These are phyloP conservation scores for Dreissena rostriformis DNA, from an alignment of 1,140 invertebrate genomes.

Conservation along the genomic window DNA sequence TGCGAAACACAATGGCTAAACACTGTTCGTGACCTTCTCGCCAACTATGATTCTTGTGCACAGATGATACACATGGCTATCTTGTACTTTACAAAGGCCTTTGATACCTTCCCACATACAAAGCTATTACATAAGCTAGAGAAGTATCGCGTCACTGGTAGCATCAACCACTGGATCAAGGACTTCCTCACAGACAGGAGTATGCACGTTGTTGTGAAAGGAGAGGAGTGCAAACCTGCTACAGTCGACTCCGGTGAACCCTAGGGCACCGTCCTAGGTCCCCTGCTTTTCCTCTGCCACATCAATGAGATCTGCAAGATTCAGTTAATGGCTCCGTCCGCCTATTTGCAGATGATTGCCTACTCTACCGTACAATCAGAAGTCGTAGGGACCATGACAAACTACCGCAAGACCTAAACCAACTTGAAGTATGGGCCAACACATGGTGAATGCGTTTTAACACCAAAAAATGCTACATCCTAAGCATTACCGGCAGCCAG, in stretches of 20 bases:
- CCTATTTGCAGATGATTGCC: slow-evolving; percentile 57
- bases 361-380: too few species aligned
- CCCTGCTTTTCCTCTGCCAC: slow-evolving; percentile 37
- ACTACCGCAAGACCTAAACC: too few species aligned
- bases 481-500: too few species aligned
- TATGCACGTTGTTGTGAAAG: not conserved
- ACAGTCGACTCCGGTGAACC: not conserved
- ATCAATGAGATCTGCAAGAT: slow-evolving; percentile 55
- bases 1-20: slow-evolving; percentile 47
- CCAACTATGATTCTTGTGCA: slow-evolving; percentile 8
- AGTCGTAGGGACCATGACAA: too few species aligned
- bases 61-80: slow-evolving; percentile 43
- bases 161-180: not conserved
- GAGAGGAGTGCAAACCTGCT: not conserved
- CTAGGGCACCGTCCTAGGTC: not conserved
- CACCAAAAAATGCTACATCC: too few species aligned
- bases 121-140: slow-evolving; percentile 33
- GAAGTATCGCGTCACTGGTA: not conserved
- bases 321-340: slow-evolving; percentile 31
- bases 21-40: slow-evolving; percentile 28
- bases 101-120: slow-evolving; percentile 34
- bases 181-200: slow-evolving; percentile 9
- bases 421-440: too few species aligned
- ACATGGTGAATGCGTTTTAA: too few species aligned
- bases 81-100: slow-evolving; percentile 31